phyloP scores from a whole-genome alignment of 2,113 vertebrate species.

The Pandion haliaetus region DNA sequence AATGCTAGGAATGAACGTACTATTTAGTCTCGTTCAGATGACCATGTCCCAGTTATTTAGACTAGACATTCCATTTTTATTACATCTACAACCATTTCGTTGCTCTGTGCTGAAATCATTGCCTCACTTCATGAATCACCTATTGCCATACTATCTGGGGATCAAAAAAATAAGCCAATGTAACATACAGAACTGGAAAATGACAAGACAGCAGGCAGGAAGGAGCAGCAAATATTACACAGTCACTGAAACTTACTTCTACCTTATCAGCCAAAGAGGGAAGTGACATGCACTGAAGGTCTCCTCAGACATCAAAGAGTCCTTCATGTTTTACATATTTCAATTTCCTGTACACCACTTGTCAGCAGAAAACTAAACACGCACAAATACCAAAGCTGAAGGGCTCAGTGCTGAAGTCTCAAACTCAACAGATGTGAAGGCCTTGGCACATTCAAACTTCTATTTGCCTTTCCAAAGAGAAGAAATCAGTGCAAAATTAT shows the following conservation, averaged over 20 bases:
- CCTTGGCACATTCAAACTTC: background rate
- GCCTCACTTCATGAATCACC: background rate
- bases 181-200: background rate
- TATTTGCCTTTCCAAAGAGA: background rate
- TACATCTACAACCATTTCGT: background rate
- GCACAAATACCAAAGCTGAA: background rate
- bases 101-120: background rate
- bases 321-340: background rate
- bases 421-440: background rate
- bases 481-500: background rate
- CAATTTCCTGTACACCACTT: background rate
- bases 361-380: background rate
- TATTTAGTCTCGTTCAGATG: background rate
- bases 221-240: background rate
- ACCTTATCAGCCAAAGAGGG: background rate
- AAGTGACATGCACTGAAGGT: background rate
- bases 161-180: background rate
- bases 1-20: background rate
- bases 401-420: background rate
- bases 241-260: background rate
- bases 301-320: background rate
- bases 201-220: background rate
- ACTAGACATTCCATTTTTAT: conserved; percentile 34
- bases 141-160: background rate
- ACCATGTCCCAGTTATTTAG: background rate